Percentiles rank a stretch among this genome's conserved stretches.
Conservation (phyloP, 1,140 invertebrate species). For the Aphaenogaster ashmeadi region DNA sequence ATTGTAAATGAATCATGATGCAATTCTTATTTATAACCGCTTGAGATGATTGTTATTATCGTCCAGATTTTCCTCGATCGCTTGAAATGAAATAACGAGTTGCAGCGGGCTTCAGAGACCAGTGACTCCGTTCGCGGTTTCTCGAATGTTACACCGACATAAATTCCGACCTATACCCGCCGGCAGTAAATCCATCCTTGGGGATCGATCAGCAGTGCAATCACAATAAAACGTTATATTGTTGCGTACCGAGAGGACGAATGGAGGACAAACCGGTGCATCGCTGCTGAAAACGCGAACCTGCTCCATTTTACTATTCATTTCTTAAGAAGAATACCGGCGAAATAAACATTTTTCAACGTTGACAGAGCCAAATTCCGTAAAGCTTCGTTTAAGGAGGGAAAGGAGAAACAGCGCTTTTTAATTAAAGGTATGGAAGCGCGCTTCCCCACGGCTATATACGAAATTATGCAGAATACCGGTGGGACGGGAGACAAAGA, state of each 20-base stretch:
- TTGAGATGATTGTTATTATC: neutral
- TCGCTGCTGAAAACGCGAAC: constrained; percentile 1
- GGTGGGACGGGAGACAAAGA: neutral
- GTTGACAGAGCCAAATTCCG: neutral
- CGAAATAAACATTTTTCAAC: constrained; percentile 10
- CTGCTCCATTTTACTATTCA: constrained; percentile 10
- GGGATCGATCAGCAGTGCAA: constrained; percentile 57
- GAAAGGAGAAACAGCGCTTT: neutral
- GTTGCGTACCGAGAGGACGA: constrained; percentile 32
- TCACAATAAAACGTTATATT: constrained; percentile 66
- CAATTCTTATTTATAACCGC: constrained; percentile 2
- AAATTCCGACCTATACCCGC: constrained; percentile 57
- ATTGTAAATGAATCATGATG: neutral
- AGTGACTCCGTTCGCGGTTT: constrained; percentile 52
- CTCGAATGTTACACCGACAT: constrained; percentile 43
- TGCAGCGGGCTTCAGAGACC: constrained; percentile 34
- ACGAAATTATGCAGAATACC: constrained; percentile 17
- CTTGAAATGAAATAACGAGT: constrained; percentile 2
- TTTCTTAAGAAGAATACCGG: neutral
- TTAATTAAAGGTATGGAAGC: constrained; percentile 17
- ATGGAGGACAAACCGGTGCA: neutral
- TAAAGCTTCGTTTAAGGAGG: neutral
- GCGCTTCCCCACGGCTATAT: neutral
- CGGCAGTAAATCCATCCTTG: constrained; percentile 49
- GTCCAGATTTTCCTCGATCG: constrained; percentile 29